Evolutionary conservation across 2,797 vertebrate species (phyloP).

Genomic region (Eleutherodactylus coqui): DNA sequence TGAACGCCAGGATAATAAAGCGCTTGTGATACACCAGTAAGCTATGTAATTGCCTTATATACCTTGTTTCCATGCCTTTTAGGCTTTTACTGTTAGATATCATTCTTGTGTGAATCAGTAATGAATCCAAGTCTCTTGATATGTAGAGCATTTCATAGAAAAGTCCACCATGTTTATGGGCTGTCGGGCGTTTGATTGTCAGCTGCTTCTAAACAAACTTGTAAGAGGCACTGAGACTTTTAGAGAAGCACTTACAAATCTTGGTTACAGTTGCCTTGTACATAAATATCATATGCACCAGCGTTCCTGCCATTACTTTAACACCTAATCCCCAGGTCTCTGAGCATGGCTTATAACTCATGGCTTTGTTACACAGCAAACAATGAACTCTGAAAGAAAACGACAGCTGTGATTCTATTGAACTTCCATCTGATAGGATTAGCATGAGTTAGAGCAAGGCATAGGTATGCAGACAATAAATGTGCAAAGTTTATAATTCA

Average conservation of each 20-base stretch:
- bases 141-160: neutral
- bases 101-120: neutral
- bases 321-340: conserved; percentile 2
- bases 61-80: neutral
- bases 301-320: neutral
- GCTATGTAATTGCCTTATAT: neutral
- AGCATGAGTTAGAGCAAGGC: neutral
- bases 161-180: neutral
- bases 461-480: neutral
- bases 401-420: neutral
- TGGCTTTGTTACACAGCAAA: neutral
- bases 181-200: neutral
- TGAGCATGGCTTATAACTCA: conserved; percentile 17
- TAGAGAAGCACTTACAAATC: neutral
- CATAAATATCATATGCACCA: neutral
- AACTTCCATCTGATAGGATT: neutral
- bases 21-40: neutral
- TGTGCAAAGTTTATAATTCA: neutral
- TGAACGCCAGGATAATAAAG: neutral
- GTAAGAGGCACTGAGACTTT: neutral
- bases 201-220: neutral
- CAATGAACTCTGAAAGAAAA: conserved; percentile 8
- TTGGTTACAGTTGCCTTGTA: neutral
- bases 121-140: neutral
- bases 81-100: neutral